Evolutionary conservation across 2,113 vertebrate species (phyloP).

Genomic region (Hippocampus guttulatus): DNA sequence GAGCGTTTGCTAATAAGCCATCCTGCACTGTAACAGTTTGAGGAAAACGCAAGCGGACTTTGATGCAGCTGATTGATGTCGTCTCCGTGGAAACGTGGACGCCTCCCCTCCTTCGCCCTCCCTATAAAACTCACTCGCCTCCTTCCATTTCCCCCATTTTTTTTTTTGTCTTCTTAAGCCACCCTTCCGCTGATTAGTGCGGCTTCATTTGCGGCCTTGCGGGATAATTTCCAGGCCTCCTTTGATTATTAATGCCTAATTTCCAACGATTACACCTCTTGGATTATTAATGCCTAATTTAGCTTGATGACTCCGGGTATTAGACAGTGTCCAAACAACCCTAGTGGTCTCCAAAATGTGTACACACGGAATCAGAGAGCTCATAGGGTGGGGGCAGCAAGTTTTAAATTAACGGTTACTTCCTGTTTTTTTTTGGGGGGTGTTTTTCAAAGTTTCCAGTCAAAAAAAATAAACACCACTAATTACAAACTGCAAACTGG

Average conservation of each 20-base stretch:
- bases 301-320: slow-evolving; percentile 68
- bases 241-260: slow-evolving; percentile 76
- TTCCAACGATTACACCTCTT: slow-evolving; percentile 73
- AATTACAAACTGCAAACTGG: slow-evolving; percentile 71
- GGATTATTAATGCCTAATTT: slow-evolving; percentile 75
- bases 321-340: slow-evolving; percentile 61
- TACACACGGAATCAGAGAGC: slow-evolving; percentile 46
- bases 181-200: slow-evolving; percentile 58
- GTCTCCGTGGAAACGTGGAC: slow-evolving; percentile 65
- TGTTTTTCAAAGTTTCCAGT: slow-evolving; percentile 61
- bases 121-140: slow-evolving; percentile 10
- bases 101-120: slow-evolving; percentile 34
- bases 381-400: slow-evolving; percentile 26
- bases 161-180: not conserved
- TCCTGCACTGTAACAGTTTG: slow-evolving; percentile 60
- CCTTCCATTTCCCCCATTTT: slow-evolving; percentile 34
- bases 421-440: not conserved
- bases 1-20: slow-evolving; percentile 61
- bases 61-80: slow-evolving; percentile 19
- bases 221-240: slow-evolving; percentile 68
- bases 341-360: slow-evolving; percentile 45
- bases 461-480: slow-evolving; percentile 65
- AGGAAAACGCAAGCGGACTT: slow-evolving; percentile 39
- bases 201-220: slow-evolving; percentile 60
- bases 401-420: slow-evolving; percentile 48